Base-by-base conservation (phyloP, 2,888 invertebrate species). In the Lithophane socia region DNA sequence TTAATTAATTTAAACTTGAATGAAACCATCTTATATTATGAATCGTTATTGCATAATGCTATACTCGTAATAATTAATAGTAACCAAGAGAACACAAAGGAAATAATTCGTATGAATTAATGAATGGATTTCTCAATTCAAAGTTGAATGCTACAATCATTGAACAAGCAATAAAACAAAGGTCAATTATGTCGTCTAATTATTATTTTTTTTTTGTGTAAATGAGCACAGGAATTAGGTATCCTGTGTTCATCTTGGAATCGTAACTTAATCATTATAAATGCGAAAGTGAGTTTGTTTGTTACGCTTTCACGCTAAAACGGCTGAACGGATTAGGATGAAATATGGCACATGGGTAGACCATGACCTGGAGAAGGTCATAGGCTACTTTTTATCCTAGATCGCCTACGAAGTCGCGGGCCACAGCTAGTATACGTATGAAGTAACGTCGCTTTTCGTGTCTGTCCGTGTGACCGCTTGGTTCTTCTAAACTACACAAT, bases 111-210 rank as follows among this genome's bases (percentile, higher is more conserved):
- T 60, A 75, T 42, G 37, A 21, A 37, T 37, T 18, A 69, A 16
- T 76, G 24, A 44, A 77, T 73, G 68, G 42, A 70, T 73, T 78
- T 54, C 65, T 65, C 16, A 61, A 73, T 56, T 18, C 1, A 54
- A 37, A 54, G n/a, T 44, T 54, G 47, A 49, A 56, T 52, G 49
- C 70, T 54, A 21, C 44, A 42, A 69, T 70, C 44, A 61, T n/a
- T 58, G 5, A 60, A 52, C 1, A 61, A 61, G 37, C 29, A 42
- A 49, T 74, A 60, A 60, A 70, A 49, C 42, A 70, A 44, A 77
- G 69, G 80, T 77, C 12, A 82, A 60, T 70, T 52, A 42, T 29
- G 10, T 52, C 21, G 24, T 76, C 60, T n/a, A 18, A 65, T 13
- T 29, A 9, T 37, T 37, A 8, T 13, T 0, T 10, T 10, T 9